Evolutionary conservation across 1,140 invertebrate species (phyloP), one percentile per base, ranked within the genome.

Genomic region (Drosophila orena): DNA sequence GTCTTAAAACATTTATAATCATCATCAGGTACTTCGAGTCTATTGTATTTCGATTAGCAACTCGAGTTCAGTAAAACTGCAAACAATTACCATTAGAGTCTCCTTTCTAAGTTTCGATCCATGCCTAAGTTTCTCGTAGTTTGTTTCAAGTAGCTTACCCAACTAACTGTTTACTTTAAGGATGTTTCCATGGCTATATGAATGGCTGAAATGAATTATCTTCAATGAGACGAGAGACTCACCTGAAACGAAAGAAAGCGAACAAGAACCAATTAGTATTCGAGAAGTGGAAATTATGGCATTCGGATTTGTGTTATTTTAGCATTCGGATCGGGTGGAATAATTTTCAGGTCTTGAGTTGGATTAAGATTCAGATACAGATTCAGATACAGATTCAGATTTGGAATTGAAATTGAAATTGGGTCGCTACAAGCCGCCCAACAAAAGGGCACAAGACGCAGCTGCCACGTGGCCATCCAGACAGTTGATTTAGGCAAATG

Each of bases 401-500:
- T 30, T 7, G 2, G 27, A 27, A 27, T 2, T 7, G n/a, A 0
- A 17, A 10, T 3, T 2, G 15, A 12, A 6, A 27, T 27, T 22
- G n/a, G 15, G 17, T 43, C 6, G 20, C 24, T 43, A 11, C 17
- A 57, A 44, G 35, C 8, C 24, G n/a, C 34, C 2, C 2, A 35
- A 38, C 17, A 38, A 24, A 24, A 38, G 35, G 52, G 52, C 20
- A 24, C 11, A 22, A 37, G 14, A 15, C 52, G 15, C 60, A 64
- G 60, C 52, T 47, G 62, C n/a, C 44, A 15, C n/a, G 40, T 2
- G 40, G 30, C 17, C 60, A 64, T 22, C 30, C 12, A 38, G 30
- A 53, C 49, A 38, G 62, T 68, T 44, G 62, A 68, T 38, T 69
- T 54, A 27, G 61, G 61, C 20, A 68, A 64, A 53, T 64, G 37